These are phyloP conservation scores for Peromyscus maniculatus DNA, from an alignment of 2,113 vertebrate species.

Conservation along the genomic window DNA sequence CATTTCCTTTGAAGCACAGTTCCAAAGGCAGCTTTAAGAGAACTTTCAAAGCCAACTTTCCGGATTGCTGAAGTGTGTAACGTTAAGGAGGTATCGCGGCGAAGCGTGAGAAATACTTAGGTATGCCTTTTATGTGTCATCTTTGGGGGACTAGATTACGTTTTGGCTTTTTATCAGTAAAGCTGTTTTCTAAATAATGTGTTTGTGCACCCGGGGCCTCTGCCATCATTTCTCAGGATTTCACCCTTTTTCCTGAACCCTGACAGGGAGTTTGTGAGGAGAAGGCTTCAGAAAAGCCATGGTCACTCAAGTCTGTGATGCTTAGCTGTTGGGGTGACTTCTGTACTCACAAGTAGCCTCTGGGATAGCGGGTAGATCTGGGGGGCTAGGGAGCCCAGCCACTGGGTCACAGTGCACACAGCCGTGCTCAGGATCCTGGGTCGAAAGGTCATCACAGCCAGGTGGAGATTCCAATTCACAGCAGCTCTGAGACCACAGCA, in stretches of 20 bases:
- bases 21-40: slow-evolving; percentile 63
- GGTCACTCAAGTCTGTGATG: neutral
- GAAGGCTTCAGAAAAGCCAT: neutral
- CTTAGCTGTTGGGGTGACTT: accelerated
- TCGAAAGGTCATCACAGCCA: no score
- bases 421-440: neutral
- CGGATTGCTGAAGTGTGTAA: slow-evolving; percentile 51
- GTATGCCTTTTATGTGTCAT: slow-evolving; percentile 68
- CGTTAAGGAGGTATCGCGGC: slow-evolving; percentile 40
- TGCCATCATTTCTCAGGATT: neutral
- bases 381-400: neutral
- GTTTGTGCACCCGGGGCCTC: accelerated
- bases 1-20: slow-evolving; percentile 64
- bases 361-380: accelerated
- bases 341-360: no score
- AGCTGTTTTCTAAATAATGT: neutral
- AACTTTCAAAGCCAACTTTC: slow-evolving; percentile 78
- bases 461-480: neutral
- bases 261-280: accelerated
- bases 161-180: slow-evolving; percentile 44
- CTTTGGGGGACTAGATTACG: slow-evolving; percentile 20
- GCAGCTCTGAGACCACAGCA: neutral
- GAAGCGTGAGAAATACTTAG: slow-evolving; percentile 53
- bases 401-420: neutral
- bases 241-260: neutral